These are phyloP conservation scores for Nephotettix cincticeps DNA, from an alignment of 1,140 invertebrate genomes.

Conservation along the genomic window DNA sequence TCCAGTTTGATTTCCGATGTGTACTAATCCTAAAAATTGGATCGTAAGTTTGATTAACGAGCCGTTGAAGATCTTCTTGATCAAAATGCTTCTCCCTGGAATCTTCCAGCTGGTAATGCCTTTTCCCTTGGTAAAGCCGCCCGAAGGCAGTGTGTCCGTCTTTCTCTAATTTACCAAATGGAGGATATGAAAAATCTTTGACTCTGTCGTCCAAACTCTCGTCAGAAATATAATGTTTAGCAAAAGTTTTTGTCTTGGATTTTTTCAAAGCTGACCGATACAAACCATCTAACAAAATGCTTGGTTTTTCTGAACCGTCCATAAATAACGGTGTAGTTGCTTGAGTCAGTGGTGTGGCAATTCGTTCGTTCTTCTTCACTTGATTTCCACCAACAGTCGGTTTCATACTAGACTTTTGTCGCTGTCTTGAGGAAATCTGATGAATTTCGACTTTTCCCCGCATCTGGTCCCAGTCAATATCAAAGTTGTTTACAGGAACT, in stretches of 20 bases:
- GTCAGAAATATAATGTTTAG: neutral
- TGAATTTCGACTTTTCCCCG: neutral
- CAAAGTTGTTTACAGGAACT: neutral
- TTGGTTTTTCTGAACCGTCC: too few species aligned
- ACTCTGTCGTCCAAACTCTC: neutral
- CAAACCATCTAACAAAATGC: neutral
- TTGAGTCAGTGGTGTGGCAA: too few species aligned
- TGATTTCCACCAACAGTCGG: neutral
- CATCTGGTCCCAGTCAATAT: constrained; percentile 1
- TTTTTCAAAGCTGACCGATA: neutral
- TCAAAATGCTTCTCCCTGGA: neutral
- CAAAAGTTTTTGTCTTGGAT: neutral
- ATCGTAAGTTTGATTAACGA: neutral
- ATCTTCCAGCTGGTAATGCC: neutral
- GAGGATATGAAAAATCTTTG: neutral
- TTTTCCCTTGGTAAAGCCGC: neutral
- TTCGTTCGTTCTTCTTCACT: neutral
- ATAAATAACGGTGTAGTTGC: too few species aligned
- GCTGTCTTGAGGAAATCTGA: neutral
- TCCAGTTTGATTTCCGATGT: neutral
- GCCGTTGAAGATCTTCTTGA: neutral
- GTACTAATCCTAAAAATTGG: neutral
- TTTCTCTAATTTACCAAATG: neutral
- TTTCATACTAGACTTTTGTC: neutral
- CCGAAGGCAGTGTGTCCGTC: neutral